phyloP scores from a whole-genome alignment of 2,113 vertebrate genomes.

The Etheostoma spectabile region DNA sequence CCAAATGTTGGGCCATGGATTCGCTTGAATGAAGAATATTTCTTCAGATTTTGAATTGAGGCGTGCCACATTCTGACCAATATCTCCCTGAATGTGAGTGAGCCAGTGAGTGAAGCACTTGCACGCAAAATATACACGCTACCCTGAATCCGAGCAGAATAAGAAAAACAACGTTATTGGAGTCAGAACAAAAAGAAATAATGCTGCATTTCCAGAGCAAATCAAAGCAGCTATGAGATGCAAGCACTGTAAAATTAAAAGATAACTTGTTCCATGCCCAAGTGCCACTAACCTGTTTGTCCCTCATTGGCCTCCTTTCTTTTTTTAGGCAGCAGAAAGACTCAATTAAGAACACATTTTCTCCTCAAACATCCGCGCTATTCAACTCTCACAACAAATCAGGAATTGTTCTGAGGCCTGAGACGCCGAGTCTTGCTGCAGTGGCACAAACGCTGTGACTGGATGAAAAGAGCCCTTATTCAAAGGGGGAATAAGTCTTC shows the following conservation, averaged over 20 bases:
- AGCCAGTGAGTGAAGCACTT: slow-evolving; percentile 24
- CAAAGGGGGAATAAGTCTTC: slow-evolving; percentile 81
- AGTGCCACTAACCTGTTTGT: background rate
- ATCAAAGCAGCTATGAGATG: background rate
- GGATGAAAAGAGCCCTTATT: slow-evolving; percentile 85
- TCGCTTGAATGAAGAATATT: slow-evolving; percentile 93
- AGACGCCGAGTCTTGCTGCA: slow-evolving; percentile 85
- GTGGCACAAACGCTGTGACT: slow-evolving; percentile 86
- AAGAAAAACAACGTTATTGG: slow-evolving; percentile 11
- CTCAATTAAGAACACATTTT: slow-evolving; percentile 74
- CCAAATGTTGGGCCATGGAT: slow-evolving; percentile 91
- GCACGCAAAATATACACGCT: slow-evolving; percentile 52
- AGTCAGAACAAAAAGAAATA: slow-evolving; percentile 34
- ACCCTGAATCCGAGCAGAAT: slow-evolving; percentile 16
- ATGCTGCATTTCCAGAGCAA: slow-evolving; percentile 28
- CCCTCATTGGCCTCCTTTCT: slow-evolving; percentile 11
- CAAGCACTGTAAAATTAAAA: slow-evolving; percentile 11
- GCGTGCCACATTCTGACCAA: slow-evolving; percentile 91
- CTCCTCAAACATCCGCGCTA: slow-evolving; percentile 75
- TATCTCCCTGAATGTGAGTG: slow-evolving; percentile 51
- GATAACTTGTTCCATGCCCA: background rate
- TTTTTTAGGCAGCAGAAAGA: slow-evolving; percentile 48
- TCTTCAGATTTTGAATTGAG: slow-evolving; percentile 89
- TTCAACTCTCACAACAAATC: slow-evolving; percentile 80
- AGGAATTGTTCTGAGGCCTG: slow-evolving; percentile 77